These are phyloP conservation scores for Camelus bactrianus DNA, from an alignment of 2,113 vertebrate genomes.

Conservation along the genomic window DNA sequence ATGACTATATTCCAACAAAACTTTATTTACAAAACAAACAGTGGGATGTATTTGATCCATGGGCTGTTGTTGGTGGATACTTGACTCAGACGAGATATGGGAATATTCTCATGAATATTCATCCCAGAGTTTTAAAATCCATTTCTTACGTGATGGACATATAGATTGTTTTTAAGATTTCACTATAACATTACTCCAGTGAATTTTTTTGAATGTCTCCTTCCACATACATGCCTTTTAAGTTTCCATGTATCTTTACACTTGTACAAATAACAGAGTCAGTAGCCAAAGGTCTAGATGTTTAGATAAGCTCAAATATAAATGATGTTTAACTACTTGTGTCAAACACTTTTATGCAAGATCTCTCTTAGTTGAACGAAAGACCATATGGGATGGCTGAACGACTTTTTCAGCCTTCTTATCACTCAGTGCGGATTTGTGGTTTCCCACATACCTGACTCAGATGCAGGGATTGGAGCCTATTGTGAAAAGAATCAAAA, in stretches of 20 bases:
- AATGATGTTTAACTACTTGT: neutral
- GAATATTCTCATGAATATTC: neutral
- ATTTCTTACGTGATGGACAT: neutral
- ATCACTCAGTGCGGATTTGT: constrained; percentile 47
- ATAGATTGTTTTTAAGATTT: neutral
- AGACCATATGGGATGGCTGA: neutral
- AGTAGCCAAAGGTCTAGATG: neutral
- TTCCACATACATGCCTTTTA: neutral
- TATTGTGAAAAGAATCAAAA: constrained; percentile 49
- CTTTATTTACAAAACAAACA: constrained; percentile 39
- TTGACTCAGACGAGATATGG: neutral
- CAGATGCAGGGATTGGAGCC: neutral
- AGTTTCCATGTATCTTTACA: neutral
- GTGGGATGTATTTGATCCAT: neutral
- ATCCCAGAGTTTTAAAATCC: neutral
- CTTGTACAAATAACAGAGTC: neutral
- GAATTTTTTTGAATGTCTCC: neutral
- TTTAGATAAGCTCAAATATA: neutral
- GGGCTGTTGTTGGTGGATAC: neutral
- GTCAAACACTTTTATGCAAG: neutral
- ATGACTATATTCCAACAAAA: neutral
- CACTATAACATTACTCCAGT: neutral
- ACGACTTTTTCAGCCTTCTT: neutral
- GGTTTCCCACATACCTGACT: constrained; percentile 57
- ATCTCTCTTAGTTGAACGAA: neutral